These are phyloP conservation scores for Malthinus flaveolus DNA, from an alignment of 2,888 invertebrate species.

Conservation along the genomic window DNA sequence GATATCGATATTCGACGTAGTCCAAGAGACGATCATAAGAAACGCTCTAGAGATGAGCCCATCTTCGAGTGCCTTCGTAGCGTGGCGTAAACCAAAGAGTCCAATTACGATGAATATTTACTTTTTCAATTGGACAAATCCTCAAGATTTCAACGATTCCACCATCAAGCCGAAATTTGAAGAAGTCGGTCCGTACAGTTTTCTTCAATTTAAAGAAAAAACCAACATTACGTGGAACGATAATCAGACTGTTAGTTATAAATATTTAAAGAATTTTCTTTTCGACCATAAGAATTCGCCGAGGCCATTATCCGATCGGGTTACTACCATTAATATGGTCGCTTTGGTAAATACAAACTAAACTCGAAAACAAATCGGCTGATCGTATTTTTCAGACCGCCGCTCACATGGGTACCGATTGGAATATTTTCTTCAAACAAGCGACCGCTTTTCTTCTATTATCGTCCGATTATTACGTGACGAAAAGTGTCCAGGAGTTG, in stretches of 20 bases:
- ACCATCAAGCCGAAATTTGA: constrained; percentile 62
- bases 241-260: constrained; percentile 74
- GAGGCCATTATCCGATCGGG: constrained; percentile 57
- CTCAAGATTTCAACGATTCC: constrained; percentile 59
- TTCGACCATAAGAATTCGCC: constrained; percentile 63
- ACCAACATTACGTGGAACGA: constrained; percentile 73
- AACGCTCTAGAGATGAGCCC: constrained; percentile 7
- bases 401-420: constrained; percentile 53
- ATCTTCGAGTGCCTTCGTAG: constrained; percentile 1
- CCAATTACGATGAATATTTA: constrained; percentile 42
- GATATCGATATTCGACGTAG: background rate
- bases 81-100: constrained; percentile 13
- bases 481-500: constrained; percentile 68
- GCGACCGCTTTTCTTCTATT: constrained; percentile 31
- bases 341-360: constrained; percentile 65
- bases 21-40: constrained; percentile 1
- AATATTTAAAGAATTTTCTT: constrained; percentile 67
- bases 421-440: constrained; percentile 51
- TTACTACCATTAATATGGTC: constrained; percentile 76
- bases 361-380: background rate
- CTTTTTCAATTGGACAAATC: constrained; percentile 52
- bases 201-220: constrained; percentile 69
- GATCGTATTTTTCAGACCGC: constrained; percentile 58
- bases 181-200: constrained; percentile 67
- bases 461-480: constrained; percentile 56